Percentiles rank a stretch among this genome's conserved stretches.
Evolutionary conservation across 2,113 vertebrate genomes (phyloP).

Genomic region (Procapra przewalskii): DNA sequence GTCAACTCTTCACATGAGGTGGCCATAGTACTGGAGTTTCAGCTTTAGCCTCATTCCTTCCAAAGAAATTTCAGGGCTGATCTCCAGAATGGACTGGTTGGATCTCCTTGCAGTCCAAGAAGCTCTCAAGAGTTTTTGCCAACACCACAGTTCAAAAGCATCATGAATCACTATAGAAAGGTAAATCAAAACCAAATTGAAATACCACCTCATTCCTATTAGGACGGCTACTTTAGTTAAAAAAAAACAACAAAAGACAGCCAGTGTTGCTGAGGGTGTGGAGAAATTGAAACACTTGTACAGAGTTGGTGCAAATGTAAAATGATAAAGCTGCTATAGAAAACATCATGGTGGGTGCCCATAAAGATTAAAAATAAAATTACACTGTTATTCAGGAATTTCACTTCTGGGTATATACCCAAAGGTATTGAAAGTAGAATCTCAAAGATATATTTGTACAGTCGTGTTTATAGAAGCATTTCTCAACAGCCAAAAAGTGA

Average conservation of each 20-base stretch:
- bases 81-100: no score
- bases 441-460: not conserved
- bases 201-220: not conserved
- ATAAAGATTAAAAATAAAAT: not conserved
- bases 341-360: not conserved
- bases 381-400: not conserved
- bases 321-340: not conserved
- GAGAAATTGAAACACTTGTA: not conserved
- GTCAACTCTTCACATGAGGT: no score
- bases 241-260: not conserved
- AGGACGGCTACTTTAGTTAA: not conserved
- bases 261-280: not conserved
- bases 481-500: not conserved
- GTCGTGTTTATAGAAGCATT: not conserved
- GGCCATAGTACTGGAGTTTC: no score
- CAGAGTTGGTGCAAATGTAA: not conserved
- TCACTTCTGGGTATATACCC: not conserved
- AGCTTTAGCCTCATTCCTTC: no score
- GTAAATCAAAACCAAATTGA: not conserved
- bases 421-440: not conserved
- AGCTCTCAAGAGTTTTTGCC: no score
- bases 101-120: no score
- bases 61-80: no score
- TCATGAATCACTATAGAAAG: not conserved
- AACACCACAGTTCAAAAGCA: no score